These are phyloP conservation scores for Holcopasites calliopsidis DNA, from an alignment of 1,140 invertebrate genomes.

Conservation along the genomic window DNA sequence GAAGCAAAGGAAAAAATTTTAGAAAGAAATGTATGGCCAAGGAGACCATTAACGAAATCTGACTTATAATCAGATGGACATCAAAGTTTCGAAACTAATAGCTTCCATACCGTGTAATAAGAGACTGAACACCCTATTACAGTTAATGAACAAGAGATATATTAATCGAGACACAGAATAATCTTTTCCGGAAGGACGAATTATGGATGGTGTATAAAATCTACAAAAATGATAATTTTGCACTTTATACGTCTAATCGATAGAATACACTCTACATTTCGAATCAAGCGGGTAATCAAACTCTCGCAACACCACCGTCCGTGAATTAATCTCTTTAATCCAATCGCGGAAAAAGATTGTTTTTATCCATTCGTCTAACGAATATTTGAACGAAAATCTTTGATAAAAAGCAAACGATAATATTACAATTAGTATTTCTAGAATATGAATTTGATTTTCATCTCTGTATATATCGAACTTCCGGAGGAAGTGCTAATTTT, in stretches of 20 bases:
- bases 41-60: conserved; percentile 77
- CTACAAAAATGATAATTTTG: conserved; percentile 46
- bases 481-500: background rate
- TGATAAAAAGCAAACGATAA: background rate
- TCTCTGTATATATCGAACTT: conserved; percentile 3
- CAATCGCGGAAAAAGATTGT: background rate
- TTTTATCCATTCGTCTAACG: background rate
- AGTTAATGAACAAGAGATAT: background rate
- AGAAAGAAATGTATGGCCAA: conserved; percentile 80
- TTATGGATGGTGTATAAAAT: conserved; percentile 38
- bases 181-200: conserved; percentile 27
- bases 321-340: conserved; percentile 32
- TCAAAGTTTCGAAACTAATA: conserved; percentile 15
- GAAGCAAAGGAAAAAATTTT: conserved; percentile 81
- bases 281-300: conserved; percentile 26
- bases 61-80: conserved; percentile 58
- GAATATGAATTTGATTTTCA: background rate
- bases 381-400: background rate
- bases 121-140: conserved; percentile 52
- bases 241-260: conserved; percentile 35
- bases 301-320: conserved; percentile 42
- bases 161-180: conserved; percentile 15
- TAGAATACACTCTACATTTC: conserved; percentile 25
- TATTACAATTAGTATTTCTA: background rate
- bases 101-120: conserved; percentile 21